Base-by-base conservation (phyloP, 2,888 invertebrate genomes). In the Scaptomyza caliginosa region DNA sequence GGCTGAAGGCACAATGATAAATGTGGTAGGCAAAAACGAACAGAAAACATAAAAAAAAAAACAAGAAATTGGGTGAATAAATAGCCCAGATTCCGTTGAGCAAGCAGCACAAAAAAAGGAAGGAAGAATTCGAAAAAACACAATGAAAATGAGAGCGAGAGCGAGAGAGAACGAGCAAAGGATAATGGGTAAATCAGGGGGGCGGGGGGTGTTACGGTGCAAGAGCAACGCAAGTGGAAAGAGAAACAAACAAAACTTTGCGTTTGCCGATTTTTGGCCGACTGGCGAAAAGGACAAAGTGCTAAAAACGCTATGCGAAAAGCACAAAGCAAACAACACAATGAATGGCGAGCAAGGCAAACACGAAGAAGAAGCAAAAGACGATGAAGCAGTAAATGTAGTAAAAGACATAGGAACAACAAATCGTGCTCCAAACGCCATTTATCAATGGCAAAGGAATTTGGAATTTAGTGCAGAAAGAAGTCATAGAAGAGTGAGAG, bases 61-160 rank as follows among this genome's bases (percentile, higher is more conserved):
- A n/a, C n/a, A n/a, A 88, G 78, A 88, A 88, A 89, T 88, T 87
- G 89, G 88, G 88, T 88, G 88, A 88, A 88, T 89, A 88, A 88
- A 87, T 88, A 88, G 77, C 88, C 88, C 78, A 87, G 87, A 87
- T 87, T 87, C 88, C 83, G 86, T 84, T 82, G 86, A 85, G 77
- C 73, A 74, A 77, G 80, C 85, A 70, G 42, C n/a, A n/a, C n/a
- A n/a, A 55, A 69, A 71, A 67, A 58, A 76, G 63, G 30, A 17
- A 51, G 7, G 34, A 8, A 34, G 21, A 59, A 74, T 50, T 63
- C 51, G 60, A 56, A 58, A 48, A 32, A 19, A 39, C 45, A 48
- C 43, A 49, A 49, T 34, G 45, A 42, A 57, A 57, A 57, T 43
- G 49, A 49, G 58, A 58, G 34, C 17, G 32, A 26, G 48, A 38